Evolutionary conservation across 2,888 invertebrate species (phyloP).

Genomic region (Eupithecia exiguata): DNA sequence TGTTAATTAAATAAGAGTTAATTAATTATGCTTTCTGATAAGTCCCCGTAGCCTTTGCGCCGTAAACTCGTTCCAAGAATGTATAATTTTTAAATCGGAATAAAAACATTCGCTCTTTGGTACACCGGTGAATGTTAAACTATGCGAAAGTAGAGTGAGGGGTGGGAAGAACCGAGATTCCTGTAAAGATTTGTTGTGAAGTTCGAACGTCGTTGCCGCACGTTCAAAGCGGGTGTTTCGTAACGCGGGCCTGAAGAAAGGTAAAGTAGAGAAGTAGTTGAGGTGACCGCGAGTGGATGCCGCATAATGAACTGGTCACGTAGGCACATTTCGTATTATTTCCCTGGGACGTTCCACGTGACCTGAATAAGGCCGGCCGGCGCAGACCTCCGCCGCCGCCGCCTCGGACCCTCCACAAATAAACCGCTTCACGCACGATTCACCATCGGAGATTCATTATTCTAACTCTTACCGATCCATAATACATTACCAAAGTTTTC

Average conservation of each 20-base stretch:
- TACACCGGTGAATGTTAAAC: constrained; percentile 19
- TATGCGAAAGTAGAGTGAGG: constrained; percentile 31
- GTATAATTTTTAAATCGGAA: not conserved
- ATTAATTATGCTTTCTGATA: constrained; percentile 19
- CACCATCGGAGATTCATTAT: constrained; percentile 81
- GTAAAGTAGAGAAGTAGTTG: constrained; percentile 39
- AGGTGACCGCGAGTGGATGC: constrained; percentile 69
- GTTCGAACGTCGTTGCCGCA: constrained; percentile 56
- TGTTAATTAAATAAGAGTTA: constrained; percentile 19
- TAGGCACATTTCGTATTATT: constrained; percentile 84
- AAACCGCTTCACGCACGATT: constrained; percentile 83
- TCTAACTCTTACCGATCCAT: constrained; percentile 76
- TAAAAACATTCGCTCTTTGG: constrained; percentile 12
- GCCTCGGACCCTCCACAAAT: constrained; percentile 80
- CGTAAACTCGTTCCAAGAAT: not conserved
- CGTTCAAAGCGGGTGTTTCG: constrained; percentile 58
- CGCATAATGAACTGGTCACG: constrained; percentile 84
- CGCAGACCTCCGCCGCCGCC: constrained; percentile 61
- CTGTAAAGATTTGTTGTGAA: constrained; percentile 58
- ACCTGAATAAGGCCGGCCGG: constrained; percentile 76
- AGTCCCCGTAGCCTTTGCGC: not conserved
- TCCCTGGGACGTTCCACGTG: constrained; percentile 82
- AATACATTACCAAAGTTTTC: constrained; percentile 63
- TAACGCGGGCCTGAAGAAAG: constrained; percentile 60
- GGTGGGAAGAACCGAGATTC: constrained; percentile 47